Evolutionary conservation across 2,888 invertebrate species (phyloP).

Genomic region (Parnassius smintheus): DNA sequence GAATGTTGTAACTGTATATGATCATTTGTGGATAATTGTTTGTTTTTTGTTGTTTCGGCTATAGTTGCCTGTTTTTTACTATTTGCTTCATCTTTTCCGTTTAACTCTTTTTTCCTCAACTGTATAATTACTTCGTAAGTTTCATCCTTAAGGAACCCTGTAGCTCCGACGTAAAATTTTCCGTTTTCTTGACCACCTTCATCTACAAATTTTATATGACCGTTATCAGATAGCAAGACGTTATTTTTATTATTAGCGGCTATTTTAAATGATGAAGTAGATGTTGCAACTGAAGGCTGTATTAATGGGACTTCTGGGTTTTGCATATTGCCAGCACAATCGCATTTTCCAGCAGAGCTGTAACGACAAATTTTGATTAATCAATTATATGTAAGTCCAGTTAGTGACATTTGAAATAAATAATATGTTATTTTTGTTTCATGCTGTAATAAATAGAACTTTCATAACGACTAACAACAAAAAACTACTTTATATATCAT

Average conservation of each 20-base stretch:
- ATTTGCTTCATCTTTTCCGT: constrained; percentile 28
- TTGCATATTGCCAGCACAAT: background rate
- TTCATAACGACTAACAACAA: too few species aligned
- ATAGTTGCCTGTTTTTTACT: constrained; percentile 12
- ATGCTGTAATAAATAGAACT: too few species aligned
- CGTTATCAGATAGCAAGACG: constrained; percentile 40
- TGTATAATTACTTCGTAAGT: constrained; percentile 73
- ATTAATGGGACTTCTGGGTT: background rate
- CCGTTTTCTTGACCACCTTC: constrained; percentile 55
- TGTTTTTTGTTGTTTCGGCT: constrained; percentile 5
- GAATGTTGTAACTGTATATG: constrained; percentile 3
- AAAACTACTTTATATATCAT: too few species aligned
- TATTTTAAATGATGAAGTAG: constrained; percentile 53
- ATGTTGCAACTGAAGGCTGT: constrained; percentile 44
- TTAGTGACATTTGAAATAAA: background rate
- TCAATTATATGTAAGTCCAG: too few species aligned
- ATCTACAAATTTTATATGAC: constrained; percentile 56
- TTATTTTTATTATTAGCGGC: constrained; percentile 41
- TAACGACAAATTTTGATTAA: too few species aligned
- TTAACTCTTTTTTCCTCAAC: constrained; percentile 58
- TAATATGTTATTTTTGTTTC: background rate
- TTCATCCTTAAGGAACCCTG: constrained; percentile 61
- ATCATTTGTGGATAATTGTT: background rate
- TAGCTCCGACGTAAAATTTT: constrained; percentile 67
- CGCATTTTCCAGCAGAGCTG: too few species aligned